These are phyloP conservation scores for Ptychoptera contaminata DNA, from an alignment of 2,888 invertebrate species.

Conservation along the genomic window DNA sequence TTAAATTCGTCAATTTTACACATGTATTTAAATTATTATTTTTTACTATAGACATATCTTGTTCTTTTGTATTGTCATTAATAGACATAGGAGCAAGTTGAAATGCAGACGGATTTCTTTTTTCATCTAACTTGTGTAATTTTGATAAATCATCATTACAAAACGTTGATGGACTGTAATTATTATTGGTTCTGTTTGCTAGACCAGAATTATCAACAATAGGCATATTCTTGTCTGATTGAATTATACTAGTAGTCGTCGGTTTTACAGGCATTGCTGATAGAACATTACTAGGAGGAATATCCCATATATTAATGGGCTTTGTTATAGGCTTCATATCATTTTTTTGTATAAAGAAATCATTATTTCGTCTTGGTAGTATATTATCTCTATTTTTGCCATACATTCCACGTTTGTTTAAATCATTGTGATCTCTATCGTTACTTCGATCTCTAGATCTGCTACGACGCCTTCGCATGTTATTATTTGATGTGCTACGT, in stretches of 20 bases:
- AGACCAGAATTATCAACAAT: neutral
- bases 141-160: slow-evolving; percentile 5
- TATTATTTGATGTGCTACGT: slow-evolving; percentile 19
- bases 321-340: too few species aligned
- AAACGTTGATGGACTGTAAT: neutral
- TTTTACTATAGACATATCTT: neutral
- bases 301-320: neutral
- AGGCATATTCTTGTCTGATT: neutral
- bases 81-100: slow-evolving; percentile 14
- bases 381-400: too few species aligned
- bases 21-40: slow-evolving; percentile 29
- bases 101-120: slow-evolving; percentile 43
- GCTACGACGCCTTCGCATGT: slow-evolving; percentile 10
- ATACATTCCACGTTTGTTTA: too few species aligned
- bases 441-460: slow-evolving; percentile 12
- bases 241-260: neutral
- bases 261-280: too few species aligned
- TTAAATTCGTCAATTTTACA: slow-evolving; percentile 58
- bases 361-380: too few species aligned
- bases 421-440: too few species aligned
- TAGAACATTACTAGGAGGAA: neutral
- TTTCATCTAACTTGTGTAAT: slow-evolving; percentile 36
- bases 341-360: too few species aligned
- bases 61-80: neutral
- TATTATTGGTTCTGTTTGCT: neutral